phyloP scores from a whole-genome alignment of 2,113 vertebrate species.

The Pelvicachromis taeniatus region DNA sequence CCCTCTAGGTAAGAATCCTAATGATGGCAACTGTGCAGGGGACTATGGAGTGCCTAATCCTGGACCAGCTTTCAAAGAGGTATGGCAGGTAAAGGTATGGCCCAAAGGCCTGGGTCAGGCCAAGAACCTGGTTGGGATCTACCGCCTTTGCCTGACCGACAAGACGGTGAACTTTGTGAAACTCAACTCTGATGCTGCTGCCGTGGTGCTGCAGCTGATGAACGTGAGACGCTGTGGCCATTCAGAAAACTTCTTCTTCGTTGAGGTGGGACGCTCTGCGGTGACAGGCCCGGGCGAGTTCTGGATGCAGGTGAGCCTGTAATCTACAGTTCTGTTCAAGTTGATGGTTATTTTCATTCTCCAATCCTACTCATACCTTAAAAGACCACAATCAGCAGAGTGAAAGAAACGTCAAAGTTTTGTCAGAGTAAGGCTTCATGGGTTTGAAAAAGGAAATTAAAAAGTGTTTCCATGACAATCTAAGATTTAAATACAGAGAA shows the following conservation, averaged over 20 bases:
- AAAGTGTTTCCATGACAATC: background rate
- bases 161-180: constrained; percentile 79
- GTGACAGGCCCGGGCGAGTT: constrained; percentile 81
- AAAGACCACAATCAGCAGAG: background rate
- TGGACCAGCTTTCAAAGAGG: constrained; percentile 78
- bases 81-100: constrained; percentile 84
- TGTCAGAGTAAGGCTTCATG: background rate
- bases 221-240: constrained; percentile 80
- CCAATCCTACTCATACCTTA: background rate
- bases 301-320: constrained; percentile 79
- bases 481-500: background rate
- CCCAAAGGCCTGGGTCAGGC: constrained; percentile 81
- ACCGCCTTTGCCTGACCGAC: constrained; percentile 79
- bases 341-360: background rate
- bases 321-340: background rate
- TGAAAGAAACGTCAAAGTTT: background rate
- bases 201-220: constrained; percentile 81
- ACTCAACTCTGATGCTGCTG: constrained; percentile 77
- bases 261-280: constrained; percentile 79
- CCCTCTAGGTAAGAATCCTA: constrained; percentile 67
- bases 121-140: constrained; percentile 77
- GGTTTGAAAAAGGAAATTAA: background rate
- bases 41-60: constrained; percentile 71
- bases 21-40: constrained; percentile 42
- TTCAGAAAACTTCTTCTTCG: constrained; percentile 82